Conservation (phyloP, 2,113 vertebrate species). For the Peromyscus leucopus region DNA sequence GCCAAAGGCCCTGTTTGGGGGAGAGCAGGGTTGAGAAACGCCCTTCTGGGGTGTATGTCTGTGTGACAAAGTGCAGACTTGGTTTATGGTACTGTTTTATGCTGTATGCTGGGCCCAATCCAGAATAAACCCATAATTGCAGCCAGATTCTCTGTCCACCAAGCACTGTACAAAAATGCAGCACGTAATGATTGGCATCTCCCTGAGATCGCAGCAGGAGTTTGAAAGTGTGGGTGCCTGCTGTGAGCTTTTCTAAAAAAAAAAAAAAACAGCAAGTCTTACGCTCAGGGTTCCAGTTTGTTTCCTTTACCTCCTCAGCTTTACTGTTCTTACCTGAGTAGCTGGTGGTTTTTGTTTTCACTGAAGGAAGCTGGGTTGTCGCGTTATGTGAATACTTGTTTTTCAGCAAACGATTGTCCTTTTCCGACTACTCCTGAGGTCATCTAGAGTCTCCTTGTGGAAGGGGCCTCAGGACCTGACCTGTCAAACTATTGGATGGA, state of each 20-base stretch:
- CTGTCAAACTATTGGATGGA: neutral
- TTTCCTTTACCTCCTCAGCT: neutral
- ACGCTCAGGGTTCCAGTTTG: neutral
- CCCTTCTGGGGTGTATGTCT: neutral
- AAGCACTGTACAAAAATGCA: slow-evolving; percentile 18
- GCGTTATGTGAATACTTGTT: neutral
- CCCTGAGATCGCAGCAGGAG: neutral
- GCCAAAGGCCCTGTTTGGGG: neutral
- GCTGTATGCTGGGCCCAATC: slow-evolving; percentile 28
- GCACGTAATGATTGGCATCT: slow-evolving; percentile 27
- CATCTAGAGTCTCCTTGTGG: neutral
- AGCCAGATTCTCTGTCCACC: slow-evolving; percentile 36
- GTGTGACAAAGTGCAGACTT: slow-evolving; percentile 23
- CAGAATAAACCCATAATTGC: slow-evolving; percentile 32
- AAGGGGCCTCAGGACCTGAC: neutral
- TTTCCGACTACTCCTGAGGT: neutral
- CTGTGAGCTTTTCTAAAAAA: slow-evolving; percentile 52
- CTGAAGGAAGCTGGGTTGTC: neutral
- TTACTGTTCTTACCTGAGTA: neutral
- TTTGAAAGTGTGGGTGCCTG: slow-evolving; percentile 38
- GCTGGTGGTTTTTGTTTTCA: neutral
- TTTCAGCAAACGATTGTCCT: neutral
- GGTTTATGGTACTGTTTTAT: slow-evolving; percentile 43
- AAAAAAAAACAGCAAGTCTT: neutral
- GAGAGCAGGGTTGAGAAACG: neutral